Base-by-base conservation (phyloP, 2,888 invertebrate species). In the Hypomecis atomaria region DNA sequence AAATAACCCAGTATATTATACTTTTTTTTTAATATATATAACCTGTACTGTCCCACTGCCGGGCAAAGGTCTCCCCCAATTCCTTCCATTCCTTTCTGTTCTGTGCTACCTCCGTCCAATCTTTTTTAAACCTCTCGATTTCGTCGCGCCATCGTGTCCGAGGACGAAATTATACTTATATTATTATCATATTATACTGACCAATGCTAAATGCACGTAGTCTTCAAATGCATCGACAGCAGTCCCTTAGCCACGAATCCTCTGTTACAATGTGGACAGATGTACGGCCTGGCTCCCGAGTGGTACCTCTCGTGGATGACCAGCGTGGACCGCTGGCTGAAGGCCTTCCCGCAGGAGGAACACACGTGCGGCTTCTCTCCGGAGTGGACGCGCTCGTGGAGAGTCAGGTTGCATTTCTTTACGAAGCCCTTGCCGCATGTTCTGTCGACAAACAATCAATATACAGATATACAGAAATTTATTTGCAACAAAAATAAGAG, bases 361-460 rank as follows among this genome's bases (percentile, higher is more conserved):
- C 95, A 95, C 65, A 93, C 90, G 83, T 94, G 94, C 43, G 95
- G 95, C 81, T 94, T 94, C 84, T 94, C 94, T 0, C 94, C 94
- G 0, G 93, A 94, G 83, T 95, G 94, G 55, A 94, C 94, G 48
- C 94, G 88, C 84, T 94, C 94, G 85, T 95, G 94, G 72, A 94
- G 84, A 33, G 93, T 93, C 72, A 95, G 82, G 83, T 94, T 94
- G 77, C 94, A 93, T 73, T 94, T 93, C 81, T 94, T 94, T 38
- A 94, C 93, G 82, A 94, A 94, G 0, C 93, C 93, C 77, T 94
- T 94, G 50, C 93, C 92, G 77, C 92, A 93, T 0, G 87, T 87
- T 59, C 88, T 87, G 81, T 0, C 1, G 11, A n/a, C 40, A 4
- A 5, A 23, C 23, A 23, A 23, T 23, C 1, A 23, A 23, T 23